Evolutionary conservation across 2,113 vertebrate genomes (phyloP).

Genomic region (Rutilus rutilus): DNA sequence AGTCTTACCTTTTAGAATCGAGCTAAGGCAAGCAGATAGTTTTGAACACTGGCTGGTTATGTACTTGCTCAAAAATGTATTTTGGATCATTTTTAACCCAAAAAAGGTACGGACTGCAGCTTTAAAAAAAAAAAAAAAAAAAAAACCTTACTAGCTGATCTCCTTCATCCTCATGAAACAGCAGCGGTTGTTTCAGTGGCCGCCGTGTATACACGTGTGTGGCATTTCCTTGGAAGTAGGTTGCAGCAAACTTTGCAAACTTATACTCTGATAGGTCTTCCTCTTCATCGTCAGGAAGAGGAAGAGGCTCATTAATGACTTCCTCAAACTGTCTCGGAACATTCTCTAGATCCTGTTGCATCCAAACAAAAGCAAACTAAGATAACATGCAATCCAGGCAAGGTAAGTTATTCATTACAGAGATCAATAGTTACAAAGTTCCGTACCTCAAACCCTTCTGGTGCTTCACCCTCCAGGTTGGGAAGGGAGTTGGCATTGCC

Average conservation of each 20-base stretch:
- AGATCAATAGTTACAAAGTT: not conserved
- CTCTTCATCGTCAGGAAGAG: slow-evolving; percentile 91
- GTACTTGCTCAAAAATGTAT: too few species aligned
- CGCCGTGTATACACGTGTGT: slow-evolving; percentile 89
- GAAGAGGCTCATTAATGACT: slow-evolving; percentile 87
- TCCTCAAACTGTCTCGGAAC: slow-evolving; percentile 81
- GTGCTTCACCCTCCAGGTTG: slow-evolving; percentile 92
- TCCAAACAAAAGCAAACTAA: not conserved
- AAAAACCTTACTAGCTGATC: slow-evolving; percentile 87
- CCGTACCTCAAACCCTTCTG: slow-evolving; percentile 91
- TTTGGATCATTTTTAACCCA: too few species aligned
- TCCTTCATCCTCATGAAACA: slow-evolving; percentile 95
- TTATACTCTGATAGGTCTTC: slow-evolving; percentile 96
- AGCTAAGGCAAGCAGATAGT: too few species aligned
- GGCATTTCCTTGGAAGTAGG: slow-evolving; percentile 94
- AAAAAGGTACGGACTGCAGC: too few species aligned
- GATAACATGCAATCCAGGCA: not conserved
- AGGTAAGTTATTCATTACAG: not conserved
- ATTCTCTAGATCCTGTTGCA: slow-evolving; percentile 86
- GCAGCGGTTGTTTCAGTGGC: slow-evolving; percentile 92
- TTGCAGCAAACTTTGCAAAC: slow-evolving; percentile 94
- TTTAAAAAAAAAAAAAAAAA: not conserved
- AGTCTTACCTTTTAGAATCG: too few species aligned
- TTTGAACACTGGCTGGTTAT: too few species aligned
- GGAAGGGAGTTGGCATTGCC: slow-evolving; percentile 84